Evolutionary conservation across 2,797 vertebrate genomes (phyloP).

Genomic region (Sebastes cheni): DNA sequence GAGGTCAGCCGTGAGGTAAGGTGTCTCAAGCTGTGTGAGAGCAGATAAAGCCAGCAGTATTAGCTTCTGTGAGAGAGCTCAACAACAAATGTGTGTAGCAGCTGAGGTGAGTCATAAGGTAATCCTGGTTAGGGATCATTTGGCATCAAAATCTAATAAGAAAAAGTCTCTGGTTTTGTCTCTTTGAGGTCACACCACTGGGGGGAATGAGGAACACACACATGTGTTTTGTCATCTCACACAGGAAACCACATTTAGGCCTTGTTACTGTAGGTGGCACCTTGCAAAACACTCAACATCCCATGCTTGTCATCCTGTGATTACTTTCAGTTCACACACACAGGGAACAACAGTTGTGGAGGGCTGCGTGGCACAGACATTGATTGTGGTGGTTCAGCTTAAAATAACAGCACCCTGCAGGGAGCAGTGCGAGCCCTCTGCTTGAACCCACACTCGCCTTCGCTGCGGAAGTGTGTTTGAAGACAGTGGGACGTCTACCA

Average conservation of each 20-base stretch:
- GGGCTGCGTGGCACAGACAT: slow-evolving; percentile 9
- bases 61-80: slow-evolving; percentile 26
- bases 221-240: slow-evolving; percentile 25
- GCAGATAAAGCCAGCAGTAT: slow-evolving; percentile 66
- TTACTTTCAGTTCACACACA: slow-evolving; percentile 46
- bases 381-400: slow-evolving; percentile 53
- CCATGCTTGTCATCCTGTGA: slow-evolving; percentile 46
- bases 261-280: slow-evolving; percentile 25
- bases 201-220: background rate
- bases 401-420: slow-evolving; percentile 69
- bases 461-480: slow-evolving; percentile 64
- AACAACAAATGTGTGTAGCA: slow-evolving; percentile 47
- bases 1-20: slow-evolving; percentile 72
- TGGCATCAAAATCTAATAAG: slow-evolving; percentile 41
- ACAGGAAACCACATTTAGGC: slow-evolving; percentile 1
- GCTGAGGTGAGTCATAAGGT: slow-evolving; percentile 61
- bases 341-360: slow-evolving; percentile 29
- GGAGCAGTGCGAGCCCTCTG: slow-evolving; percentile 49
- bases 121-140: slow-evolving; percentile 39
- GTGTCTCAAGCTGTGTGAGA: slow-evolving; percentile 68
- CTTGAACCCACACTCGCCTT: slow-evolving; percentile 62
- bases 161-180: slow-evolving; percentile 23
- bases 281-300: slow-evolving; percentile 38
- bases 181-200: slow-evolving; percentile 32
- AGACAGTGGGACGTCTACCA: slow-evolving; percentile 67